Base-by-base conservation (phyloP, 1,140 invertebrate genomes). In the Heliconius melpomene region DNA sequence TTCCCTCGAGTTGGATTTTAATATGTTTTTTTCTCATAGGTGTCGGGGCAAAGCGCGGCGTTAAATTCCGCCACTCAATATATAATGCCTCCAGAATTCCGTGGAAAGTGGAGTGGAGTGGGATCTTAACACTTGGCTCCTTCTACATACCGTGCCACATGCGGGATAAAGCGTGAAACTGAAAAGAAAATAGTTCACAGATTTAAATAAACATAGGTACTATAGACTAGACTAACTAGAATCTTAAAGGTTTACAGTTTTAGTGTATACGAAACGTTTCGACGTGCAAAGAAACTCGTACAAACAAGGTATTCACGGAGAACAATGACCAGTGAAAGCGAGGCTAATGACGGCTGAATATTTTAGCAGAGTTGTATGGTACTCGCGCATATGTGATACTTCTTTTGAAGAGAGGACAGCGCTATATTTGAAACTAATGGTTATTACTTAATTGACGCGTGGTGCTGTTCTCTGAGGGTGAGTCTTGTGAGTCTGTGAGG, bases 331-430 rank as follows among this genome's bases (percentile, higher is more conserved):
- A 80, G 79, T 78, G 75, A 80, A 86, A 81, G 84, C 76, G 80
- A 82, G 83, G 77, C 88, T 91, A 91, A 91, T 91, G 90, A 87
- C 84, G 77, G 50, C 72, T 91, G 90, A 90, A 91, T 91, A 89
- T 88, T 91, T 90, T 86, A 91, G 73, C 77, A 79, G 72, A 9
- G 70, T 78, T 74, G 73, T 71, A 75, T 60, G 50, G 50, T 7
- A 46, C 57, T 66, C 23, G 60, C 26, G 52, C 66, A 75, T 76
- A 72, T 75, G 74, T 40, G 60, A 29, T 66, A 66, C 23, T 66
- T 57, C 20, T 57, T 57, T 66, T 66, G 60, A 66, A 66, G 23
- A 26, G n/a, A 66, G 23, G 3, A 66, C 3, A 6, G 60, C 9
- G 13, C 60, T 66, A 13, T 26, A 57, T 66, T 66, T 66, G 3